phyloP scores from a whole-genome alignment of 2,888 invertebrate genomes.

The Cantharis rufa region DNA sequence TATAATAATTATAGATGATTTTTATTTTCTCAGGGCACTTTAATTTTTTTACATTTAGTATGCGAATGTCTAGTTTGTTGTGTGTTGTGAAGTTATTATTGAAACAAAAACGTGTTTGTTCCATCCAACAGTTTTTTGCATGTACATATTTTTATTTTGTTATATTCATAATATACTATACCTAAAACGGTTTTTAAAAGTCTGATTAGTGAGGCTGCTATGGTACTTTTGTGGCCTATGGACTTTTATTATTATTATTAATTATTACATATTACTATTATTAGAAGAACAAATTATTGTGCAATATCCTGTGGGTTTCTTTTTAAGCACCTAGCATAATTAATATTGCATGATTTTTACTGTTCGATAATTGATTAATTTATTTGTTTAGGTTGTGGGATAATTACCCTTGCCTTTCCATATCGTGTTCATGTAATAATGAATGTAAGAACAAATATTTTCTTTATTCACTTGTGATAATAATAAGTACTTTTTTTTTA shows the following conservation, averaged over 20 bases:
- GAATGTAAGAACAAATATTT: slow-evolving; percentile 21
- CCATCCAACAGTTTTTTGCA: slow-evolving; percentile 37
- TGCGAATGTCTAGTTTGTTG: slow-evolving; percentile 33
- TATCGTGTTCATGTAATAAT: slow-evolving; percentile 27
- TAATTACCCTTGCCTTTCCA: slow-evolving; percentile 29
- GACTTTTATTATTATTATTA: slow-evolving; percentile 30
- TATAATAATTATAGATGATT: slow-evolving; percentile 42
- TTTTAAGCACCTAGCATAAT: slow-evolving; percentile 10
- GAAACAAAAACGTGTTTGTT: slow-evolving; percentile 30
- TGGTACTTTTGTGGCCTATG: slow-evolving; percentile 50
- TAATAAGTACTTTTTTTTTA: slow-evolving; percentile 26
- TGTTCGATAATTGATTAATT: slow-evolving; percentile 10
- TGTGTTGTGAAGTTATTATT: slow-evolving; percentile 36
- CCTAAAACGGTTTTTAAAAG: slow-evolving; percentile 36
- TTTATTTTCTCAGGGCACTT: slow-evolving; percentile 50
- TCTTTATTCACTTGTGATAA: slow-evolving; percentile 33
- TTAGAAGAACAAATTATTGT: slow-evolving; percentile 18
- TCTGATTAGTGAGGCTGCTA: slow-evolving; percentile 53
- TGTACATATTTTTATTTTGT: slow-evolving; percentile 28
- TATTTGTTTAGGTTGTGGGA: slow-evolving; percentile 31
- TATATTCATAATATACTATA: slow-evolving; percentile 9
- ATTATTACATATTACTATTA: background rate
- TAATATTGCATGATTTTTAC: slow-evolving; percentile 24
- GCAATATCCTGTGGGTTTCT: slow-evolving; percentile 18
- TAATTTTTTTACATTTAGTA: slow-evolving; percentile 31